Evolutionary conservation across 2,888 invertebrate genomes (phyloP).

Genomic region (Brenthis hecate): DNA sequence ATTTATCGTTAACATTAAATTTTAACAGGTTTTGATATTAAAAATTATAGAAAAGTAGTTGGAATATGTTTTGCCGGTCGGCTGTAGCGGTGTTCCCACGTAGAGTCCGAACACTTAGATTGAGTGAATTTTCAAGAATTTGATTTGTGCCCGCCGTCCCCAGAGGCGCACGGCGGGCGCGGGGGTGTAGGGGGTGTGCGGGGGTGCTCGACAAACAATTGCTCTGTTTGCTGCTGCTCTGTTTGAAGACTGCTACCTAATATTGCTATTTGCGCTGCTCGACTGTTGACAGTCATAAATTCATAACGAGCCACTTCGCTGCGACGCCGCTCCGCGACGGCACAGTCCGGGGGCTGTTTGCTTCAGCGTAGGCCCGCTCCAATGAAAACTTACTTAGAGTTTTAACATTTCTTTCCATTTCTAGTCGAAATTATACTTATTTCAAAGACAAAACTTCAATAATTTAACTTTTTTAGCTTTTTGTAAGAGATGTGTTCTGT

Average conservation of each 20-base stretch:
- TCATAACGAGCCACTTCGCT: constrained; percentile 41
- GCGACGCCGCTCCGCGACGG: constrained; percentile 7
- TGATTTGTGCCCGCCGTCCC: constrained; percentile 41
- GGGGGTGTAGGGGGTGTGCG: constrained; percentile 13
- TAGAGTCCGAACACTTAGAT: constrained; percentile 29
- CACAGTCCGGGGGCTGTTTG: constrained; percentile 21
- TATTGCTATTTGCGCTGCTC: constrained; percentile 42
- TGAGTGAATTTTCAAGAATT: constrained; percentile 42
- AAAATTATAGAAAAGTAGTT: neutral
- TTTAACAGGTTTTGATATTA: neutral
- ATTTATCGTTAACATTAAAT: neutral
- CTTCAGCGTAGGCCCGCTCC: neutral
- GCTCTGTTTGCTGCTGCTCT: constrained; percentile 41
- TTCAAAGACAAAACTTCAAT: neutral
- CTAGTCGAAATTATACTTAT: neutral
- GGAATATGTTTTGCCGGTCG: constrained; percentile 4
- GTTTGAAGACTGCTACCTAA: constrained; percentile 42
- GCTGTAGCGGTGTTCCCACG: constrained; percentile 9
- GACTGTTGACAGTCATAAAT: constrained; percentile 45
- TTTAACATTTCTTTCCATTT: neutral
- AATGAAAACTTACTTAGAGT: constrained; percentile 14
- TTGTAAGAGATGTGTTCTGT: neutral
- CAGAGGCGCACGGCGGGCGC: constrained; percentile 23
- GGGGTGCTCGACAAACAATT: constrained; percentile 41
- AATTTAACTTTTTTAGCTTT: no score